These are phyloP conservation scores for Cacatua alba DNA, from an alignment of 2,113 vertebrate genomes.

Conservation along the genomic window DNA sequence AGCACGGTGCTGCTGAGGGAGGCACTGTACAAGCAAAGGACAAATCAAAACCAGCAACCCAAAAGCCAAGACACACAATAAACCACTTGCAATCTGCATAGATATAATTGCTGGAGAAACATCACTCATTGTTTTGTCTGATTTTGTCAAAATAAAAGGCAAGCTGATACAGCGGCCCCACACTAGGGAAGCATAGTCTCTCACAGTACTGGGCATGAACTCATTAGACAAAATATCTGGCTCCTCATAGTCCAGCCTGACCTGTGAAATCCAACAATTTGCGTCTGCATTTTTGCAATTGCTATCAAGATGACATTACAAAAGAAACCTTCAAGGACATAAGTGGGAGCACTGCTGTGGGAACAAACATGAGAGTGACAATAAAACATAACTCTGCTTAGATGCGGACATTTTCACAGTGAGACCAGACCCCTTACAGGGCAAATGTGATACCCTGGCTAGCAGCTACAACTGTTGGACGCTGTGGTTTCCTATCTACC, in stretches of 20 bases:
- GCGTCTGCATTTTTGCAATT: neutral
- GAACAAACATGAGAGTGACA: neutral
- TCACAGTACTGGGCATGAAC: neutral
- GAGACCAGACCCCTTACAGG: neutral
- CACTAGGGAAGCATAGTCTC: neutral
- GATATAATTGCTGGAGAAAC: neutral
- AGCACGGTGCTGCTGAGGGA: neutral
- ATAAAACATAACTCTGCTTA: neutral
- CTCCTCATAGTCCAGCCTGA: neutral
- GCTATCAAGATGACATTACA: neutral
- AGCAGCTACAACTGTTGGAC: neutral
- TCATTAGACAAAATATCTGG: neutral
- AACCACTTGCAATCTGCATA: neutral
- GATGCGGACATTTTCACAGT: rapidly evolving
- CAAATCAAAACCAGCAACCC: neutral
- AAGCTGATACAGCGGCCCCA: neutral
- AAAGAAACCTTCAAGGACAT: neutral
- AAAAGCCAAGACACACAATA: neutral
- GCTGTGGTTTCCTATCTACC: neutral
- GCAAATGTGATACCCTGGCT: neutral
- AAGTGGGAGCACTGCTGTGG: neutral
- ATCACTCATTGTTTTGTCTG: neutral
- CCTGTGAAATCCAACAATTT: neutral
- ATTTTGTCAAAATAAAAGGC: neutral
- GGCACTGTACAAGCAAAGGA: neutral